A percentile compares a stretch with the other conserved stretches of the same genome.
These are phyloP conservation scores for Cantharis flavilabris DNA, from an alignment of 2,888 invertebrate genomes.

Conservation along the genomic window DNA sequence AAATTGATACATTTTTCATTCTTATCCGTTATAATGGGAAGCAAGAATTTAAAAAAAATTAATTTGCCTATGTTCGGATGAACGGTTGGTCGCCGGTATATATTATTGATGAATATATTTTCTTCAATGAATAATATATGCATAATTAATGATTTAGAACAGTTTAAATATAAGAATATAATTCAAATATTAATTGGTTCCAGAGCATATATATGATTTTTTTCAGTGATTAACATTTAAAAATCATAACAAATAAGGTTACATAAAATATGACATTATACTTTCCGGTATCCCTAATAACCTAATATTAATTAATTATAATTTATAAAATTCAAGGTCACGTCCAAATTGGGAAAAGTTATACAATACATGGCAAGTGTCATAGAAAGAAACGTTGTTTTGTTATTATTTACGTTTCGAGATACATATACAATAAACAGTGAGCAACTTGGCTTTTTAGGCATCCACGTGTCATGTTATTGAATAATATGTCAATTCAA, in stretches of 20 bases:
- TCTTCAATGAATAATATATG: not conserved
- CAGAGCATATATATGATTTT: not conserved
- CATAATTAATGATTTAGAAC: not conserved
- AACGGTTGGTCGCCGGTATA: too few relatives aligned
- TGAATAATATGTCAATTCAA: not conserved
- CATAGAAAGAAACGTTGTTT: too few relatives aligned
- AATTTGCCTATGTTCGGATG: too few relatives aligned
- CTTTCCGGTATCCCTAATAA: not conserved
- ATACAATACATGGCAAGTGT: not conserved
- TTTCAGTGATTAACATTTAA: not conserved
- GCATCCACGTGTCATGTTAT: too few relatives aligned
- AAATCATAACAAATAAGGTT: not conserved
- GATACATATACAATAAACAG: too few relatives aligned
- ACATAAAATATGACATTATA: not conserved
- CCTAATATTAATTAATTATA: not conserved
- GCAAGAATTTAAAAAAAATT: too few relatives aligned
- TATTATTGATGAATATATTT: not conserved
- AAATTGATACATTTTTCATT: too few relatives aligned
- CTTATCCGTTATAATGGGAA: too few relatives aligned
- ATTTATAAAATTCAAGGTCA: not conserved
- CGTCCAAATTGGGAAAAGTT: not conserved
- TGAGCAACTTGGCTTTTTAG: too few relatives aligned
- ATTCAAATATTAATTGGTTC: not conserved
- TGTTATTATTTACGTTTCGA: too few relatives aligned
- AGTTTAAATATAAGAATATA: not conserved